Percentiles rank a stretch among this genome's conserved stretches.
phyloP scores from a whole-genome alignment of 2,888 invertebrate species.

The Platycheirus rosarum region DNA sequence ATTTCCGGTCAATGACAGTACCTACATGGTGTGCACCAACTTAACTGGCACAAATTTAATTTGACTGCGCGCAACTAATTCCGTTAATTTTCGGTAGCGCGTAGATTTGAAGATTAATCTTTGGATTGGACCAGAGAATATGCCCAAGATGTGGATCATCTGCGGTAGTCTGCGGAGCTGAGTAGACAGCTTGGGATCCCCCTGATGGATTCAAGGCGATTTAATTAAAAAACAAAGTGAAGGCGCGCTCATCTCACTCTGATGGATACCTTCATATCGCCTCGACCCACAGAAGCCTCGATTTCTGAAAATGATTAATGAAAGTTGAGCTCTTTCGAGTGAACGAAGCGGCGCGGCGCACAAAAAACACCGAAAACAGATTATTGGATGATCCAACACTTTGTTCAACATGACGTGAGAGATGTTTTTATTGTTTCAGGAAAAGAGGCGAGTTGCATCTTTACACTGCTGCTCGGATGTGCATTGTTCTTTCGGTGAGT shows the following conservation, averaged over 20 bases:
- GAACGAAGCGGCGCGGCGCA: too few relatives aligned
- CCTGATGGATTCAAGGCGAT: conserved; percentile 68
- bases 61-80: conserved; percentile 69
- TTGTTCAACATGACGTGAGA: conserved; percentile 72
- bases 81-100: conserved; percentile 81
- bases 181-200: conserved; percentile 66
- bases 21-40: conserved; percentile 18
- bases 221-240: conserved; percentile 67
- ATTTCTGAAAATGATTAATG: conserved; percentile 64
- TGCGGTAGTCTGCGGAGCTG: conserved; percentile 33
- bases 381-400: conserved; percentile 74
- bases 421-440: conserved; percentile 69
- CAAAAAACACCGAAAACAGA: conserved; percentile 64
- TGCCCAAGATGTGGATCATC: conserved; percentile 18
- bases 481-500: conserved; percentile 54
- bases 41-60: conserved; percentile 63
- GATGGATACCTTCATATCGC: conserved; percentile 23
- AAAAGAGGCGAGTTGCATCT: conserved; percentile 69
- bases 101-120: conserved; percentile 63
- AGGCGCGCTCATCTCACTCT: conserved; percentile 64
- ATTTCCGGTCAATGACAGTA: conserved; percentile 67
- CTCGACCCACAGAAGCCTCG: conserved; percentile 64
- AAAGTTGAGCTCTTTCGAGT: conserved; percentile 68
- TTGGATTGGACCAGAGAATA: not conserved
- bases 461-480: conserved; percentile 47